phyloP scores from a whole-genome alignment of 53 echinoderm and acorn worm genomes.

The Hippasteria phrygiana region DNA sequence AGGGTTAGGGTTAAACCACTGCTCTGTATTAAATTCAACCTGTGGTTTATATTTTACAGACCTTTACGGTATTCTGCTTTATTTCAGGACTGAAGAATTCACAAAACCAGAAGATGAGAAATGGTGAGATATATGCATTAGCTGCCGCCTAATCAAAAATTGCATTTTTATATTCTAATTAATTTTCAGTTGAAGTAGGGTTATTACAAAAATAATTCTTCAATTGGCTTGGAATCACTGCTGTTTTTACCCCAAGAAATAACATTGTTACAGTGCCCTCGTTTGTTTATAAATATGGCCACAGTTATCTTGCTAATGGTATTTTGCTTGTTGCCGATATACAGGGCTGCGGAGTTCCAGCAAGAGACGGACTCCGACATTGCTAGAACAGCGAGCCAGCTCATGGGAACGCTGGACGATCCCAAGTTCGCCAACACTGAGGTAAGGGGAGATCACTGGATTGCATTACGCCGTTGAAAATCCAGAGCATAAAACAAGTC shows the following conservation, averaged over 20 bases:
- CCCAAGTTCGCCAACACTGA: constrained; percentile 97
- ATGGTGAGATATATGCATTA: constrained; percentile 73
- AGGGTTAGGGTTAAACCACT: too few relatives aligned
- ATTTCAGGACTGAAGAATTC: constrained; percentile 90
- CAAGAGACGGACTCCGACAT: constrained; percentile 72
- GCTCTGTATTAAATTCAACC: background rate
- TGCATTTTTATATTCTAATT: too few relatives aligned
- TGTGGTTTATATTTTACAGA: too few relatives aligned
- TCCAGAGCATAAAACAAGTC: background rate
- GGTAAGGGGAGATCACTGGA: constrained; percentile 47
- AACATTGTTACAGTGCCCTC: too few relatives aligned
- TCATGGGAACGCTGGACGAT: constrained; percentile 92
- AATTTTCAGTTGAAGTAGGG: too few relatives aligned
- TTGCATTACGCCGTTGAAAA: background rate
- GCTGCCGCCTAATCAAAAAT: too few relatives aligned
- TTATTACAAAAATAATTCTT: too few relatives aligned
- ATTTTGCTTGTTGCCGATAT: background rate
- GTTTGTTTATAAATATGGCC: too few relatives aligned
- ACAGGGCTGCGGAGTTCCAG: constrained; percentile 90
- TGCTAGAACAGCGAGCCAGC: constrained; percentile 88
- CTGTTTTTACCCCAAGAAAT: too few relatives aligned
- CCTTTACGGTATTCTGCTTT: too few relatives aligned
- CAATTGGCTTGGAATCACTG: too few relatives aligned
- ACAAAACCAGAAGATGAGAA: constrained; percentile 86
- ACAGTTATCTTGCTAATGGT: too few relatives aligned